Conservation (phyloP, 2,797 vertebrate species). For the Euphonia xanthogaster region DNA sequence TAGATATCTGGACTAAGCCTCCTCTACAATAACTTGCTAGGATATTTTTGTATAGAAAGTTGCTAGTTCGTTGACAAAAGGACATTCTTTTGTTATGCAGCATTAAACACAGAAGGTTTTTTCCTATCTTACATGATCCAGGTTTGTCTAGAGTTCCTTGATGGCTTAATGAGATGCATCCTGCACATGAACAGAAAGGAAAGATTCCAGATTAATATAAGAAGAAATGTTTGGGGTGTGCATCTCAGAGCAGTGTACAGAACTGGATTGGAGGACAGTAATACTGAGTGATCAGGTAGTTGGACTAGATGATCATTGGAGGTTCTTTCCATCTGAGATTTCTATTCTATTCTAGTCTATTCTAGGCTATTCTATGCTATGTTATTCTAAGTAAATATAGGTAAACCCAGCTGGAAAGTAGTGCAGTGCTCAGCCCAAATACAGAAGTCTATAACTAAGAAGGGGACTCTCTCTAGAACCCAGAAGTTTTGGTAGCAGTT, state of each 20-base stretch:
- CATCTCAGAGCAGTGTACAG: not conserved
- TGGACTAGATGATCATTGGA: not conserved
- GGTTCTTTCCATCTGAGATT: not conserved
- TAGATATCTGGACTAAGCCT: not conserved
- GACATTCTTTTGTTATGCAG: not conserved
- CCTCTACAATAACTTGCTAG: not conserved
- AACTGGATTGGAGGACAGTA: not conserved
- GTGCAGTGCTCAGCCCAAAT: not conserved
- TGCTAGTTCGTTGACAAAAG: not conserved
- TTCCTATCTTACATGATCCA: not conserved
- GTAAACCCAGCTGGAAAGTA: not conserved
- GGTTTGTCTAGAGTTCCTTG: not conserved
- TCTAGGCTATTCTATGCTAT: not conserved
- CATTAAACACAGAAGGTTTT: rapidly evolving
- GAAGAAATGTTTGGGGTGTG: not conserved
- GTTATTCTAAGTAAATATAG: not conserved
- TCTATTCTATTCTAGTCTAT: not conserved
- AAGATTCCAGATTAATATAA: not conserved
- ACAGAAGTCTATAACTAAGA: not conserved
- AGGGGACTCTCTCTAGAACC: not conserved
- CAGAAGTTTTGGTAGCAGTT: not conserved
- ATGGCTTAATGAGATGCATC: not conserved
- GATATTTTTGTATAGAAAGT: not conserved
- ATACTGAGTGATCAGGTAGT: not conserved
- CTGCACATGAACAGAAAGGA: not conserved